phyloP scores from a whole-genome alignment of 2,113 vertebrate species.

The Nycticryphes semicollaris region DNA sequence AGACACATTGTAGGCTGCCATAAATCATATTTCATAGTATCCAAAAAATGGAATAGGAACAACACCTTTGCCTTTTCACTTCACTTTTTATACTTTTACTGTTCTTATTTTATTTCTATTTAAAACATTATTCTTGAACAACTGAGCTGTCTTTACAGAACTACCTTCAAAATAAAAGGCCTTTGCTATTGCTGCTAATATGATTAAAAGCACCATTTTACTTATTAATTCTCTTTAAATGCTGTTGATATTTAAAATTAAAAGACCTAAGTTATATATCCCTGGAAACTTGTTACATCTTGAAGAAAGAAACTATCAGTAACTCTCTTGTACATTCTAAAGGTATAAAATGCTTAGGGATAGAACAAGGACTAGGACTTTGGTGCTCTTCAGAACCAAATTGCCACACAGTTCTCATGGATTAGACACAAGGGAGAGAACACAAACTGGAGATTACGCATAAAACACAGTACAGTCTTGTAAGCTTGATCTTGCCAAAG shows the following conservation, averaged over 20 bases:
- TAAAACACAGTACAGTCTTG: neutral
- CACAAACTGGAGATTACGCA: neutral
- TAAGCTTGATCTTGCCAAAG: neutral
- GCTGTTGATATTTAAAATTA: neutral
- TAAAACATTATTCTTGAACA: neutral
- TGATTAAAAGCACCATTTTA: neutral
- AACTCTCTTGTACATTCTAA: neutral
- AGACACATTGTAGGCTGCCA: slow-evolving; percentile 3
- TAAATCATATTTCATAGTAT: slow-evolving; percentile 41
- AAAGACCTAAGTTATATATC: neutral
- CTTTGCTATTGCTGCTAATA: neutral
- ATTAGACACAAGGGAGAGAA: neutral
- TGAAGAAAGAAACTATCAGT: neutral
- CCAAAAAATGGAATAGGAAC: neutral
- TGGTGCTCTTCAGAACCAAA: neutral
- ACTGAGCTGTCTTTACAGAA: neutral
- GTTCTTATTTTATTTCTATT: neutral
- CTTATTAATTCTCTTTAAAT: neutral
- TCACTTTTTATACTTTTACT: neutral
- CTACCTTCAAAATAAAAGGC: neutral
- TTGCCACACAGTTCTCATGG: neutral
- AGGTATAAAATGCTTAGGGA: neutral
- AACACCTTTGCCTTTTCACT: slow-evolving; percentile 8
- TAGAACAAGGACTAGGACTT: neutral
- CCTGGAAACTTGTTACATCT: neutral